Base-by-base conservation (phyloP, 2,888 invertebrate genomes). In the Nemoura dubitans region DNA sequence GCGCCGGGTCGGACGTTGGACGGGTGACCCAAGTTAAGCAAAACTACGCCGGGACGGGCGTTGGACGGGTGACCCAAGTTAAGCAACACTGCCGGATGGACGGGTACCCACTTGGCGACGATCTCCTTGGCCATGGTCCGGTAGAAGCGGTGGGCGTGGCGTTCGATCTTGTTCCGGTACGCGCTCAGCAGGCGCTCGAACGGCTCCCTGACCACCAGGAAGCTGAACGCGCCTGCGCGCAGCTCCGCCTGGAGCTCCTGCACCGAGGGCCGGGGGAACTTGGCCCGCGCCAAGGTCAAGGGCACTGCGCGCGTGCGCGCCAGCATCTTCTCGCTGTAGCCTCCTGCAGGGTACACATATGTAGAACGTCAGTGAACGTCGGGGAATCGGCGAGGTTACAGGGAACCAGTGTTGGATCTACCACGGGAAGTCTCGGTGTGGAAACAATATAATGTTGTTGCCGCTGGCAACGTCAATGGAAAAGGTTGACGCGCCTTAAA, bases 111-210 rank as follows among this genome's bases (percentile, higher is more conserved):
- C 25, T 83, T 83, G 0, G 76, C 42, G 25, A 88, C 78, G 42
- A 88, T 88, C 28, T 88, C 87, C 5, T 81, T 85, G 10, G 87
- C 88, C 85, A 88, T 82, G 76, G 87, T 88, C 30, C 89, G 88
- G 86, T 89, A 89, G 83, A 86, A 88, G 27, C 87, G 85, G 85
- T 89, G 87, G 16, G 87, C 86, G 26, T 86, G 78, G 36, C 88
- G 87, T 82, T 89, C 88, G 16, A 88, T 84, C 42, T 88, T 89
- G 86, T 88, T 88, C 28, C 88, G 87, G 83, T 88, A 89, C 10
- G 88, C 88, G 28, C 88, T 88, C n/a, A 88, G 87, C 14, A 89
- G 88, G 25, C 89, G 86, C 76, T 89, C 89, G 83, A 89, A 89
- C 27, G 89, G 89, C 14, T 89, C 88, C 16, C 89, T 87, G 14